These are phyloP conservation scores for Meteorus sp. DNA, from an alignment of 1,140 invertebrate species.

Conservation along the genomic window DNA sequence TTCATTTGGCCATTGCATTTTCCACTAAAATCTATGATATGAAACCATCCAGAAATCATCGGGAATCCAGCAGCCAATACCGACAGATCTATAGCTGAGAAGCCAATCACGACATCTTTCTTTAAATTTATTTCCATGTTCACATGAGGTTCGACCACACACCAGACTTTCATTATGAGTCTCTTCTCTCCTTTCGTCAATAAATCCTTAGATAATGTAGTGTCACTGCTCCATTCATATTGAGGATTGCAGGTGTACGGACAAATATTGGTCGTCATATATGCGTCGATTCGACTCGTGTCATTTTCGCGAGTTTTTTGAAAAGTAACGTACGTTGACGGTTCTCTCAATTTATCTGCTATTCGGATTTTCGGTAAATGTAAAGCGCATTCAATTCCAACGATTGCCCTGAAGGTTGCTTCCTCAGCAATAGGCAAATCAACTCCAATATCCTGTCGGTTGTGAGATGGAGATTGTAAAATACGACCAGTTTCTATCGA, in stretches of 20 bases:
- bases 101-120: slow-evolving; percentile 60
- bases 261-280: slow-evolving; percentile 59
- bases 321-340: slow-evolving; percentile 66
- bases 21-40: slow-evolving; percentile 65
- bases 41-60: slow-evolving; percentile 64
- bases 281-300: slow-evolving; percentile 39
- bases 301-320: slow-evolving; percentile 52
- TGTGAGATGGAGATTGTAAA: no score
- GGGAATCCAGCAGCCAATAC: slow-evolving; percentile 58
- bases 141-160: slow-evolving; percentile 57
- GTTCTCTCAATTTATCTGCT: slow-evolving; percentile 50
- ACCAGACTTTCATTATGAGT: slow-evolving; percentile 66
- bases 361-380: slow-evolving; percentile 60
- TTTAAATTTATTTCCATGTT: slow-evolving; percentile 49
- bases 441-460: neutral
- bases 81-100: slow-evolving; percentile 64
- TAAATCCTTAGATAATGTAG: slow-evolving; percentile 58
- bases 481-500: no score
- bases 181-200: slow-evolving; percentile 62
- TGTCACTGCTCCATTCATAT: slow-evolving; percentile 63
- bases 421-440: slow-evolving; percentile 12
- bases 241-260: slow-evolving; percentile 60
- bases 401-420: slow-evolving; percentile 52
- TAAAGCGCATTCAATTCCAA: slow-evolving; percentile 62
- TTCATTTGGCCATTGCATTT: slow-evolving; percentile 66